Evolutionary conservation across 1,140 invertebrate species (phyloP).

Genomic region (Diploscapter pachys): DNA sequence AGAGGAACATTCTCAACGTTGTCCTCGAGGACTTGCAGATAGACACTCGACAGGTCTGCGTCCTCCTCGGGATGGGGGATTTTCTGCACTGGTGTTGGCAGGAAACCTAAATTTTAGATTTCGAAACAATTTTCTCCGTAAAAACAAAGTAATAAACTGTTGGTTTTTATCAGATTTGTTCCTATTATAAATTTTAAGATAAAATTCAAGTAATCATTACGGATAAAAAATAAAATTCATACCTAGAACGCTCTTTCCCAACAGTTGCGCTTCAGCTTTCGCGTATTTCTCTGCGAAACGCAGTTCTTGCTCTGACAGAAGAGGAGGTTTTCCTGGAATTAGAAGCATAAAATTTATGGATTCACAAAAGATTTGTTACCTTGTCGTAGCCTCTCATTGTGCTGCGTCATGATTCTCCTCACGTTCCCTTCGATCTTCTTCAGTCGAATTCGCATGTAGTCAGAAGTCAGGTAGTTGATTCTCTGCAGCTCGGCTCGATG

Average conservation of each 20-base stretch:
- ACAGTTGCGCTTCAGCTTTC: conserved; percentile 6
- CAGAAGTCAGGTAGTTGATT: conserved; percentile 7
- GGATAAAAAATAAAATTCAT: neutral
- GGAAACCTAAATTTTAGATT: too few relatives aligned
- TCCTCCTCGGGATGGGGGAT: too few relatives aligned
- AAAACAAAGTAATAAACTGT: neutral
- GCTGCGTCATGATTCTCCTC: neutral
- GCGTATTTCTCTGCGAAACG: conserved; percentile 4
- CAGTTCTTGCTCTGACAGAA: conserved; percentile 4
- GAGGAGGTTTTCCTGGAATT: conserved; percentile 3
- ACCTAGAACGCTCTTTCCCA: neutral
- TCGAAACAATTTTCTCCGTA: neutral
- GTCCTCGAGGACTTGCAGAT: neutral
- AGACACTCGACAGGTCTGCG: neutral
- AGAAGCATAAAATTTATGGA: neutral
- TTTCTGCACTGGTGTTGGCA: too few relatives aligned
- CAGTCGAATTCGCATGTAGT: conserved; percentile 1
- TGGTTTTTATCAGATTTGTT: neutral
- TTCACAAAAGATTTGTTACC: neutral
- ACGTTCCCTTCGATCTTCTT: conserved; percentile 6
- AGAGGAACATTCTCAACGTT: neutral
- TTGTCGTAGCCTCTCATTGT: neutral
- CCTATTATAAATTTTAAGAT: too few relatives aligned
- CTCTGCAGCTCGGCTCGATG: conserved; percentile 3
- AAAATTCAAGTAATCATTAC: neutral